These are phyloP conservation scores for Leucoraja ocellata DNA, from an alignment of 2,797 vertebrate species.

Conservation along the genomic window DNA sequence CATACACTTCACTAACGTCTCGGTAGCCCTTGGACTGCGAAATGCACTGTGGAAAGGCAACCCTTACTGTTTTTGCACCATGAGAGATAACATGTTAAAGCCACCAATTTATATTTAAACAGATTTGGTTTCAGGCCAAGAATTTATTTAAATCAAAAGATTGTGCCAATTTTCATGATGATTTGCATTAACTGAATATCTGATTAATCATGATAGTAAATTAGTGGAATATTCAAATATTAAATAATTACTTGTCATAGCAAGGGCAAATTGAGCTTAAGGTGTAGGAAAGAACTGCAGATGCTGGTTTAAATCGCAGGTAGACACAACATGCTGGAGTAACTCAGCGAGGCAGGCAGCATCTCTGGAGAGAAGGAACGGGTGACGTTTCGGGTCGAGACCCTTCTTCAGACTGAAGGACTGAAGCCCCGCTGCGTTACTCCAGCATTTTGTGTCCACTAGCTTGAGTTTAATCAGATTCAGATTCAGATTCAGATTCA, in stretches of 20 bases:
- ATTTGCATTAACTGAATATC: constrained; percentile 12
- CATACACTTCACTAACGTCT: not conserved
- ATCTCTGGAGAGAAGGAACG: no score
- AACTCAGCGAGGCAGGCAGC: no score
- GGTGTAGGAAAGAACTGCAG: no score
- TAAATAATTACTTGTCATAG: not conserved
- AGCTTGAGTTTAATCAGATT: no score
- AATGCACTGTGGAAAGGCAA: not conserved
- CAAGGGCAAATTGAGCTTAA: no score
- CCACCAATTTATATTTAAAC: not conserved
- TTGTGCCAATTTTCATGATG: not conserved
- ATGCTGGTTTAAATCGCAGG: no score
- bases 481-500: no score
- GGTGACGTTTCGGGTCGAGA: no score
- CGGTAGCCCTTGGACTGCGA: not conserved
- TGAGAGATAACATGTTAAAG: not conserved
- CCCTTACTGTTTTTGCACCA: not conserved
- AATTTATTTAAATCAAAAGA: not conserved
- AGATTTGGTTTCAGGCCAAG: not conserved
- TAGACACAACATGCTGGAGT: no score
- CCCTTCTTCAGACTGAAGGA: no score
- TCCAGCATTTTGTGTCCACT: no score
- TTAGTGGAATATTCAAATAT: constrained; percentile 31
- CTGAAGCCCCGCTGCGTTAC: no score
- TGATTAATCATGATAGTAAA: constrained; percentile 3